Conservation (phyloP, 2,797 vertebrate species). For the Gambelia wislizenii region DNA sequence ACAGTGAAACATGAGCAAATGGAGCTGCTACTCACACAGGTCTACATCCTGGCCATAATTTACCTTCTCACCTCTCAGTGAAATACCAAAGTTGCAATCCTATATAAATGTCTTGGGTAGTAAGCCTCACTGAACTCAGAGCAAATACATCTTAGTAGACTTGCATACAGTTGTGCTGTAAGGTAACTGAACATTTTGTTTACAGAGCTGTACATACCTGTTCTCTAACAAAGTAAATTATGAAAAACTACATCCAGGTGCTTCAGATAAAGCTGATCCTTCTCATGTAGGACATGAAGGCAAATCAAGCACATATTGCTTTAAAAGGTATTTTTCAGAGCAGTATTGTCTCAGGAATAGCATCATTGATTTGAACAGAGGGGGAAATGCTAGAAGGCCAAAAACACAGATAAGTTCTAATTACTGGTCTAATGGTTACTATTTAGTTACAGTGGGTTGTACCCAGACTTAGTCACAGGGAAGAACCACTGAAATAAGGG, state of each 20-base stretch:
- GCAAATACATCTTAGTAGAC: not conserved
- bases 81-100: not conserved
- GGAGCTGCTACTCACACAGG: not conserved
- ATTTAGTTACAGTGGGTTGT: not conserved
- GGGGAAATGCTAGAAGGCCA: not conserved
- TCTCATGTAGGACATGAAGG: not conserved
- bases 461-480: not conserved
- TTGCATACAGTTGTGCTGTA: not conserved
- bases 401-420: not conserved
- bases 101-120: not conserved
- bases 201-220: not conserved
- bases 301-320: rapidly evolving
- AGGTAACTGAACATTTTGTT: not conserved
- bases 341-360: slow-evolving; percentile 6
- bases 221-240: not conserved
- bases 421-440: not conserved
- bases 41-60: not conserved
- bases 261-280: not conserved
- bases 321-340: not conserved
- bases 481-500: not conserved
- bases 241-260: not conserved
- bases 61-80: not conserved
- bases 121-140: not conserved
- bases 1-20: not conserved
- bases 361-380: not conserved